Evolutionary conservation across 1,140 invertebrate species (phyloP).

Genomic region (Lasioglossum albipes): DNA sequence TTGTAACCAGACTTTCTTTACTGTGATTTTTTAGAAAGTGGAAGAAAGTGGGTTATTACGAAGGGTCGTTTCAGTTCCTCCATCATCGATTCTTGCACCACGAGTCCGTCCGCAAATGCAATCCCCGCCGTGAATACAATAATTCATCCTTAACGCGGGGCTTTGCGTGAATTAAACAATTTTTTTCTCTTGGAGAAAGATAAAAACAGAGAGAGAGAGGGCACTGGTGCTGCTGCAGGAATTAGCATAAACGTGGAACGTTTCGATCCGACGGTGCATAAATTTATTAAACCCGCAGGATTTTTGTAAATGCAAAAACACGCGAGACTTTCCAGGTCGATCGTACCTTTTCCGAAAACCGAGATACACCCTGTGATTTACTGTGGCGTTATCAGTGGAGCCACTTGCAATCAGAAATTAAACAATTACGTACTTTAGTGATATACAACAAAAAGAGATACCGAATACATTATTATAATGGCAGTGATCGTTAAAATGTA

Average conservation of each 20-base stretch:
- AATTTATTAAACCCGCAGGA: constrained; percentile 16
- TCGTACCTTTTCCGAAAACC: background rate
- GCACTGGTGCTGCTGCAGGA: background rate
- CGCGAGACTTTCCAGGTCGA: background rate
- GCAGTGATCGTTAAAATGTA: too few relatives aligned
- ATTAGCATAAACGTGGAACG: constrained; percentile 38
- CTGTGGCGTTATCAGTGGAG: background rate
- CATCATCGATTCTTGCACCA: background rate
- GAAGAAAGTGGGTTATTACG: too few relatives aligned
- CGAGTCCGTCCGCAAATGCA: background rate
- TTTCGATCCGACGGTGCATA: constrained; percentile 19
- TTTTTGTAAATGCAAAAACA: background rate
- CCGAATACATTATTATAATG: too few relatives aligned
- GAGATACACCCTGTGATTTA: background rate
- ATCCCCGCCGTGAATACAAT: background rate
- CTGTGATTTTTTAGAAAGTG: too few relatives aligned
- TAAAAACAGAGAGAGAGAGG: too few relatives aligned
- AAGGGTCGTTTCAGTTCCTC: background rate
- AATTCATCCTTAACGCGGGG: constrained; percentile 16
- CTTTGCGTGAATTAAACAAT: constrained; percentile 23
- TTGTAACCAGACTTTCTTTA: too few relatives aligned
- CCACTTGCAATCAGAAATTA: too few relatives aligned
- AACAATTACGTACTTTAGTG: too few relatives aligned
- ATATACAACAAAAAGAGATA: too few relatives aligned
- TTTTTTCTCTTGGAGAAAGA: constrained; percentile 9